Percentiles rank a stretch among this genome's conserved stretches.
phyloP scores from a whole-genome alignment of 1,140 invertebrate genomes.

The Calosoma granatense region DNA sequence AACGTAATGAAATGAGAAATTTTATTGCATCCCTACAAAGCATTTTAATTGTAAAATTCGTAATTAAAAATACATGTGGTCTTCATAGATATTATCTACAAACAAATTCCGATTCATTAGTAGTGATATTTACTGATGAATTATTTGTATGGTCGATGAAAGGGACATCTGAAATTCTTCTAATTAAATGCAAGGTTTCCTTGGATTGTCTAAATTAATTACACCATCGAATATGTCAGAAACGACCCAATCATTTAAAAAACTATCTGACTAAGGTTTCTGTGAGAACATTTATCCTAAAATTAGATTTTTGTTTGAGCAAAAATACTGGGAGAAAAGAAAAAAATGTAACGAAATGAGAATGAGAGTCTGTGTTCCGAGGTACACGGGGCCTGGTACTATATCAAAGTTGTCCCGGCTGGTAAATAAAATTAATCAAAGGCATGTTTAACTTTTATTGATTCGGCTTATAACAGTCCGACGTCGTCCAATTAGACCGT shows the following conservation, averaged over 20 bases:
- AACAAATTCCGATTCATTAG: too few relatives aligned
- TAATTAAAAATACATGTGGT: too few relatives aligned
- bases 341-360: not conserved
- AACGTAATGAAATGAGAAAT: too few relatives aligned
- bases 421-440: slow-evolving; percentile 6
- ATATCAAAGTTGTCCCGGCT: not conserved
- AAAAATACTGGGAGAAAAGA: not conserved
- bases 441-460: slow-evolving; percentile 8
- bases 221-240: not conserved
- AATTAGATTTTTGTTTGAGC: not conserved
- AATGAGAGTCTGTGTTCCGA: too few relatives aligned
- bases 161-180: too few relatives aligned
- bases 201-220: not conserved
- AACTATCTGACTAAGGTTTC: not conserved
- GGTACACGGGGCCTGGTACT: not conserved
- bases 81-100: too few relatives aligned
- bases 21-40: too few relatives aligned
- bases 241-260: not conserved
- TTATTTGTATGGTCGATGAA: too few relatives aligned
- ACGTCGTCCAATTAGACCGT: slow-evolving; percentile 1
- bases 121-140: too few relatives aligned
- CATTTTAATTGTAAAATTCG: too few relatives aligned
- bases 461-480: not conserved
- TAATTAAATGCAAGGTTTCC: too few relatives aligned
- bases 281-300: not conserved